Evolutionary conservation across 2,888 invertebrate species (phyloP), one percentile per base, ranked within the genome.

Genomic region (Parnassius smintheus): DNA sequence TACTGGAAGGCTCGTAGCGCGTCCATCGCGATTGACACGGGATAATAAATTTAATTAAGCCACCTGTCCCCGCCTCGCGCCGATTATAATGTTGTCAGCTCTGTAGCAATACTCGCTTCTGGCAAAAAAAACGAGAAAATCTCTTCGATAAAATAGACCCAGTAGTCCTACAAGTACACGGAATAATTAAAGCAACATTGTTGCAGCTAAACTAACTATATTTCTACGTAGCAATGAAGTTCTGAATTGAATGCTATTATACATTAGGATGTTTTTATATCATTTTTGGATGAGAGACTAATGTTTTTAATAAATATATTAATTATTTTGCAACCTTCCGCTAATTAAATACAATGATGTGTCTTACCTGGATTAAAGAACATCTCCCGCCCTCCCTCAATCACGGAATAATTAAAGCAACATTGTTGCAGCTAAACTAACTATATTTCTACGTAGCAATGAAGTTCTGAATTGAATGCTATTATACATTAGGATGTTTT

Each of bases 31-130:
- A 79, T 76, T 74, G 73, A 76, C 78, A 75, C 76, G 75, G 70
- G 69, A 68, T 77, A 81, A 82, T 85, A 85, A 85, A 83, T 85
- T 83, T 84, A 86, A 85, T 86, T 85, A 86, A 82, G 80, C 80
- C 76, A 80, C 81, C 77, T 79, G 82, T 75, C 54, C 54, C 22
- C 44, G 25, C 59, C 74, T 67, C 70, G 70, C 66, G 70, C 72
- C 68, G 83, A 83, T 82, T 80, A 78, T 75, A 59, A 62, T 70
- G 77, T 80, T 84, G 83, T 84, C 81, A 77, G 63, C 70, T 18
- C 18, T 18, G 18, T 18, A 18, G 69, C 80, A 78, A 80, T 78
- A 79, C 76, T 74, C 70, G 71, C 67, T 65, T 68, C 64, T 65
- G 51, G 56, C 57, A 56, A 66, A 70, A 70, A 77, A 77, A 75